These are phyloP conservation scores for Neodiprion pinetum DNA, from an alignment of 1,140 invertebrate species.

Conservation along the genomic window DNA sequence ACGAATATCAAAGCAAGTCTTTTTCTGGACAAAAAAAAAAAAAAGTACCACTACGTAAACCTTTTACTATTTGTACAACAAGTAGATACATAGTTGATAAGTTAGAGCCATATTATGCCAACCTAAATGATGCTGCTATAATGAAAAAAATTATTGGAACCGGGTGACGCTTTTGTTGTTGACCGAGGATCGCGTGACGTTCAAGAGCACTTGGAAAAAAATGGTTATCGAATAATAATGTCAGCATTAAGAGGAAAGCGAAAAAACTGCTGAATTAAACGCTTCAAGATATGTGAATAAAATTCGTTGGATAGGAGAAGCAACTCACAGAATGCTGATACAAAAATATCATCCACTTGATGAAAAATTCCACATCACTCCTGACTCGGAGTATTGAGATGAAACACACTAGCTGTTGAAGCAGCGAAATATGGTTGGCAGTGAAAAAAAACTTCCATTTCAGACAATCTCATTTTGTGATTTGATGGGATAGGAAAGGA, in stretches of 20 bases:
- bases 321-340: conserved; percentile 14
- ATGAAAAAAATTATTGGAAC: conserved; percentile 3
- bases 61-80: not conserved
- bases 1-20: too few relatives aligned
- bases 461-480: conserved; percentile 22
- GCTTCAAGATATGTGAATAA: too few relatives aligned
- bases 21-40: conserved; percentile 26
- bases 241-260: conserved; percentile 27
- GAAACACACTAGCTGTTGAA: not conserved
- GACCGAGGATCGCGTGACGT: conserved; percentile 25
- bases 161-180: too few relatives aligned
- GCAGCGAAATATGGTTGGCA: conserved; percentile 28
- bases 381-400: not conserved
- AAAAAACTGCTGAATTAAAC: conserved; percentile 21
- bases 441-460: conserved; percentile 20
- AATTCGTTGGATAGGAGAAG: not conserved
- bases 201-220: conserved; percentile 18
- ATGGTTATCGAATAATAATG: conserved; percentile 23
- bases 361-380: conserved; percentile 11
- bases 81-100: conserved; percentile 23
- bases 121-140: conserved; percentile 33
- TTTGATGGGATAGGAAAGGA: conserved; percentile 27
- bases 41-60: conserved; percentile 29
- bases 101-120: conserved; percentile 29
- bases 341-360: not conserved